phyloP scores from a whole-genome alignment of 2,797 vertebrate genomes.

The Acrossocheilus wenchowensis region DNA sequence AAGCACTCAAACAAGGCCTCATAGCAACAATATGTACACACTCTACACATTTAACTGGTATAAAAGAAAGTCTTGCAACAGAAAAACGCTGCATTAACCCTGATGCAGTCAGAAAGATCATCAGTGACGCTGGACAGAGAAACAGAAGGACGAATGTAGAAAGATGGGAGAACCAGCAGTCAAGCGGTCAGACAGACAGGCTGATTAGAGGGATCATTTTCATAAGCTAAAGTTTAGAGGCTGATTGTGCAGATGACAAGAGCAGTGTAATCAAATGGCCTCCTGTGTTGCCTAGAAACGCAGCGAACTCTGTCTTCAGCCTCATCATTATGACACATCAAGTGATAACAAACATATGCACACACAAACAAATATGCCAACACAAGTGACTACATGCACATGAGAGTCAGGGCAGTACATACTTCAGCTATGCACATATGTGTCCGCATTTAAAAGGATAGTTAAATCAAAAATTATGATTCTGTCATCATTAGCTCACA shows the following conservation, averaged over 20 bases:
- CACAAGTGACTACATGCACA: conserved; percentile 12
- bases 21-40: background rate
- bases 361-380: conserved; percentile 30
- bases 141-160: background rate
- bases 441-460: background rate
- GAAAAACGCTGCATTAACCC: background rate
- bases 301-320: conserved; percentile 56
- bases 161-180: background rate
- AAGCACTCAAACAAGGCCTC: background rate
- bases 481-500: background rate
- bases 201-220: conserved; percentile 44
- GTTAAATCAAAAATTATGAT: background rate
- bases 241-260: conserved; percentile 48
- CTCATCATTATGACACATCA: conserved; percentile 51
- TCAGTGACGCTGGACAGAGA: background rate
- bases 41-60: background rate
- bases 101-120: background rate
- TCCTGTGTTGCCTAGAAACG: conserved; percentile 77
- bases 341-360: conserved; percentile 25
- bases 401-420: background rate
- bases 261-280: conserved; percentile 67
- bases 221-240: conserved; percentile 46
- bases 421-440: background rate
- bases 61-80: background rate
- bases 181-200: background rate